These are phyloP conservation scores for Acropora tenuis DNA, from an alignment of 64 coral and sea anemone species.

Conservation along the genomic window DNA sequence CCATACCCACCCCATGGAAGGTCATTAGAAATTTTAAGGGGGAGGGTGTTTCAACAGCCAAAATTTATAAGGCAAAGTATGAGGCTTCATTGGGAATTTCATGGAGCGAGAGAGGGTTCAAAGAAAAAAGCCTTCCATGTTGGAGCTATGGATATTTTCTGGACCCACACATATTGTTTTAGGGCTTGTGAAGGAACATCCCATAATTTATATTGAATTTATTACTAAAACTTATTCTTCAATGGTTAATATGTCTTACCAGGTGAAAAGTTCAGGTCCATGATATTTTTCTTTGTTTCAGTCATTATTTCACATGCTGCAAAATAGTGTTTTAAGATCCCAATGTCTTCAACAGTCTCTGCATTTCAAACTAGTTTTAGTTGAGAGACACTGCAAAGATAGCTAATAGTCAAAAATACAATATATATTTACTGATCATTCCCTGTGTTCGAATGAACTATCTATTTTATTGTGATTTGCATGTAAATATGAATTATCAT, in stretches of 20 bases:
- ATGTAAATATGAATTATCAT: not conserved
- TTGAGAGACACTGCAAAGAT: not conserved
- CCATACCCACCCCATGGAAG: conserved; percentile 28
- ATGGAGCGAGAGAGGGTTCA: not conserved
- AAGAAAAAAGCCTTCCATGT: not conserved
- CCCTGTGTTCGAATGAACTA: not conserved
- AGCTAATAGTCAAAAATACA: conserved; percentile 4
- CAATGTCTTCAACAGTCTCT: conserved; percentile 14
- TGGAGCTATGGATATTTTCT: too few species aligned
- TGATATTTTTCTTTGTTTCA: conserved; percentile 1
- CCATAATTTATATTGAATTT: not conserved
- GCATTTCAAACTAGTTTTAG: not conserved
- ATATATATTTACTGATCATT: conserved; percentile 14
- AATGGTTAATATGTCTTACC: conserved; percentile 15
- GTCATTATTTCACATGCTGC: conserved; percentile 38
- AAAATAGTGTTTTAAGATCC: conserved; percentile 2
- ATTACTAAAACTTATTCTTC: conserved; percentile 13
- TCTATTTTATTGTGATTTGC: not conserved
- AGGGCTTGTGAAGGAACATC: not conserved
- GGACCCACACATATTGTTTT: too few species aligned
- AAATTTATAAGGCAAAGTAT: not conserved
- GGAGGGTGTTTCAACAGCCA: too few species aligned
- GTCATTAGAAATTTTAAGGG: too few species aligned
- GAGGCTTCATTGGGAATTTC: not conserved
- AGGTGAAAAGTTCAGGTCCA: conserved; percentile 10